phyloP scores from a whole-genome alignment of 2,113 vertebrate genomes.

The Apteryx owenii region DNA sequence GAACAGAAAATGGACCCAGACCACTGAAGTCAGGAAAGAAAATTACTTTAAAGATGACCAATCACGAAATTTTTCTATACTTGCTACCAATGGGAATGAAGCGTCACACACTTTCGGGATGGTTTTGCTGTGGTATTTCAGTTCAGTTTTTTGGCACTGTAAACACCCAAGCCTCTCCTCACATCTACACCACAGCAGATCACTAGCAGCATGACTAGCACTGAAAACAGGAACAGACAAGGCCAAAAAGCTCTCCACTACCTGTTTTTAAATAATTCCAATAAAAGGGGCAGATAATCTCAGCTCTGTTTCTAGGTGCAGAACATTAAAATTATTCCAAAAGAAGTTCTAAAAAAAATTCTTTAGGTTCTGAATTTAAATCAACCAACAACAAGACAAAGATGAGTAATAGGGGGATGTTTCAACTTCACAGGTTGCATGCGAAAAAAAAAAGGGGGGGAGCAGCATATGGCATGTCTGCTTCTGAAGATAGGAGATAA shows the following conservation, averaged over 20 bases:
- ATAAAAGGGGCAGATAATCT: not conserved
- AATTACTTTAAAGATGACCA: not conserved
- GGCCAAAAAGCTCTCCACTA: not conserved
- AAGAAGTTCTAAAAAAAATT: not conserved
- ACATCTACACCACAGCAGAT: not conserved
- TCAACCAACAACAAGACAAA: not conserved
- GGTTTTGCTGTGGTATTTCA: not conserved
- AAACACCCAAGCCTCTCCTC: not conserved
- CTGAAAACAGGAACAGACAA: not conserved
- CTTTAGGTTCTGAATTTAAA: not conserved
- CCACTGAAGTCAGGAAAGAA: not conserved
- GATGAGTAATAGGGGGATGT: not conserved
- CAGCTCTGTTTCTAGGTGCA: not conserved
- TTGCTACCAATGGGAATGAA: not conserved
- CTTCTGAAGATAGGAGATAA: not conserved
- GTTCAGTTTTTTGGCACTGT: not conserved
- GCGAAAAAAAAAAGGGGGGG: no score
- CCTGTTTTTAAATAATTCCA: not conserved
- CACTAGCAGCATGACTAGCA: not conserved
- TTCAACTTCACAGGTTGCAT: not conserved
- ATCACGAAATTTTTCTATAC: not conserved
- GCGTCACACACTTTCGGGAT: not conserved
- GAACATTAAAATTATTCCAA: not conserved
- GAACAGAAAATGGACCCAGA: conserved; percentile 20
- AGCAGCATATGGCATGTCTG: not conserved